These are phyloP conservation scores for Sturnus vulgaris DNA, from an alignment of 2,113 vertebrate genomes.

Conservation along the genomic window DNA sequence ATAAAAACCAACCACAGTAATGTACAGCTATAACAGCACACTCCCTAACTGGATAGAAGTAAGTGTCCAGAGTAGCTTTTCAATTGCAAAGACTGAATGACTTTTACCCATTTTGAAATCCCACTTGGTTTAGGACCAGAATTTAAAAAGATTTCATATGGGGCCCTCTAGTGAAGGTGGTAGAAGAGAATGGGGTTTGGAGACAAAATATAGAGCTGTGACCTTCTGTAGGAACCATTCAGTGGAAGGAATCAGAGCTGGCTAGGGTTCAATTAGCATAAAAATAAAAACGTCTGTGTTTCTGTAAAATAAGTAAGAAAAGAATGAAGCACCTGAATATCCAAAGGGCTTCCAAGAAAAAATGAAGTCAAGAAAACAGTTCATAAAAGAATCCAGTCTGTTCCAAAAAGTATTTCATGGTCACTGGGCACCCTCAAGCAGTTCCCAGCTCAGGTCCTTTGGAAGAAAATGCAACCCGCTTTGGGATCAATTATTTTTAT, in stretches of 20 bases:
- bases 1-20: neutral
- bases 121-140: neutral
- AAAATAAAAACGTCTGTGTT: neutral
- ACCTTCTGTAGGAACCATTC: neutral
- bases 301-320: neutral
- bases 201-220: neutral
- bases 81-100: neutral
- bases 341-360: neutral
- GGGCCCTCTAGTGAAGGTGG: neutral
- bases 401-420: neutral
- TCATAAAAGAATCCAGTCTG: neutral
- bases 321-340: neutral
- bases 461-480: neutral
- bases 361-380: neutral
- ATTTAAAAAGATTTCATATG: neutral
- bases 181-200: neutral
- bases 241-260: neutral
- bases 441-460: neutral
- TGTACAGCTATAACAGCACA: neutral
- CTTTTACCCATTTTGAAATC: neutral
- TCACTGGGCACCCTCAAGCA: neutral
- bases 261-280: neutral
- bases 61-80: neutral
- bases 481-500: neutral
- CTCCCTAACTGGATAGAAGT: neutral